Evolutionary conservation across 2,113 vertebrate species (phyloP).

Genomic region (Saimiri boliviensis): DNA sequence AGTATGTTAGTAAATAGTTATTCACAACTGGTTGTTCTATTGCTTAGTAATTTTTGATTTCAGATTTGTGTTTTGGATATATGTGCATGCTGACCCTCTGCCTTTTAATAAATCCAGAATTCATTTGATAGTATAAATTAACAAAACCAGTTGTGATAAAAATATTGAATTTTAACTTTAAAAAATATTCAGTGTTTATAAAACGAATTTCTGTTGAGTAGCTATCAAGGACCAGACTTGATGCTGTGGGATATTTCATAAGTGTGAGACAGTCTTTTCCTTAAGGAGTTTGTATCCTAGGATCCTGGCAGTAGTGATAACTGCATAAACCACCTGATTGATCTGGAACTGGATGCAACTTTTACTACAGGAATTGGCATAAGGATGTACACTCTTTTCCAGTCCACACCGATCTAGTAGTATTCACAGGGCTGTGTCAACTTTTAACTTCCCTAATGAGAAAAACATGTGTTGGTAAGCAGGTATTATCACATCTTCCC

Average conservation of each 20-base stretch:
- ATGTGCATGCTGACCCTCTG: not conserved
- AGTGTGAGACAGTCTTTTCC: not conserved
- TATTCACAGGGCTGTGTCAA: not conserved
- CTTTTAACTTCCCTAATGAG: not conserved
- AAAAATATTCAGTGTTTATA: not conserved
- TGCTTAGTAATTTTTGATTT: not conserved
- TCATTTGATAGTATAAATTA: not conserved
- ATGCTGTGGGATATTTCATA: not conserved
- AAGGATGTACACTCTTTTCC: not conserved
- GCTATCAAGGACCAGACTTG: not conserved
- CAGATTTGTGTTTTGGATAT: not conserved
- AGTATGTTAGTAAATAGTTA: not conserved
- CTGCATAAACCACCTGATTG: not conserved
- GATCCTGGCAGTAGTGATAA: not conserved
- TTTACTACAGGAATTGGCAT: not conserved
- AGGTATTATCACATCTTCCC: not conserved
- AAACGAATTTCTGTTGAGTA: not conserved
- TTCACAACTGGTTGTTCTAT: not conserved
- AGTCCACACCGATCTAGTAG: not conserved
- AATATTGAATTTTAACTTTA: slow-evolving; percentile 32
- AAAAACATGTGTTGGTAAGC: not conserved
- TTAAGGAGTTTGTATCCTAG: not conserved
- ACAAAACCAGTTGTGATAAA: not conserved
- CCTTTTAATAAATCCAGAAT: not conserved
- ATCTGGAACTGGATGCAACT: not conserved